phyloP scores from a whole-genome alignment of 2,888 invertebrate genomes.

The Trimorus sp. region DNA sequence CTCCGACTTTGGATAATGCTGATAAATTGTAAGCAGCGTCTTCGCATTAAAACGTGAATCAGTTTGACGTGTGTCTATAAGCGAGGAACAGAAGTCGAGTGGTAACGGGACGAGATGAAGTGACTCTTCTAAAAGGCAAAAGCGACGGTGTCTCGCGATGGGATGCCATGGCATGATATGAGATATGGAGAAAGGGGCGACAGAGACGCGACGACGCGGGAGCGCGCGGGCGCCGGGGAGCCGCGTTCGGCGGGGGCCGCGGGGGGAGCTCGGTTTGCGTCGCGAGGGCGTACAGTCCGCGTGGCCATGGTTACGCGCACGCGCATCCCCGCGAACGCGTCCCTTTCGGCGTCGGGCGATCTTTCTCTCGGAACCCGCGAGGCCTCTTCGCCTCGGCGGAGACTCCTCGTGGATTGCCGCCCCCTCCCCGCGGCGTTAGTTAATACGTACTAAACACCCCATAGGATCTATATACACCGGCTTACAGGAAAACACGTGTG shows the following conservation, averaged over 20 bases:
- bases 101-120: conserved; percentile 78
- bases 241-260: background rate
- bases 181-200: conserved; percentile 60
- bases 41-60: conserved; percentile 39
- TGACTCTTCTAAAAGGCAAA: conserved; percentile 69
- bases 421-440: conserved; percentile 70
- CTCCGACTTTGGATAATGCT: background rate
- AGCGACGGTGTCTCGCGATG: conserved; percentile 72
- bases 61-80: conserved; percentile 53
- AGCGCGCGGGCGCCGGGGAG: conserved; percentile 39
- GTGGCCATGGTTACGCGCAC: conserved; percentile 81
- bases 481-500: conserved; percentile 75
- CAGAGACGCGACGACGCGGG: conserved; percentile 23
- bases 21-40: conserved; percentile 33
- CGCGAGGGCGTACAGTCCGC: conserved; percentile 79
- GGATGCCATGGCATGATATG: conserved; percentile 69
- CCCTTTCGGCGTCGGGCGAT: conserved; percentile 72
- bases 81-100: conserved; percentile 52
- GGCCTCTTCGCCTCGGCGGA: conserved; percentile 43
- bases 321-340: conserved; percentile 75
- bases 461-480: conserved; percentile 73
- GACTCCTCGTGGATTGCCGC: conserved; percentile 71
- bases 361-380: conserved; percentile 48
- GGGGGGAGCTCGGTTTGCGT: conserved; percentile 57
- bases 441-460: conserved; percentile 81